Percentiles rank a stretch among this genome's conserved stretches.
Evolutionary conservation across 2,113 vertebrate genomes (phyloP).

Genomic region (Microcebus murinus): DNA sequence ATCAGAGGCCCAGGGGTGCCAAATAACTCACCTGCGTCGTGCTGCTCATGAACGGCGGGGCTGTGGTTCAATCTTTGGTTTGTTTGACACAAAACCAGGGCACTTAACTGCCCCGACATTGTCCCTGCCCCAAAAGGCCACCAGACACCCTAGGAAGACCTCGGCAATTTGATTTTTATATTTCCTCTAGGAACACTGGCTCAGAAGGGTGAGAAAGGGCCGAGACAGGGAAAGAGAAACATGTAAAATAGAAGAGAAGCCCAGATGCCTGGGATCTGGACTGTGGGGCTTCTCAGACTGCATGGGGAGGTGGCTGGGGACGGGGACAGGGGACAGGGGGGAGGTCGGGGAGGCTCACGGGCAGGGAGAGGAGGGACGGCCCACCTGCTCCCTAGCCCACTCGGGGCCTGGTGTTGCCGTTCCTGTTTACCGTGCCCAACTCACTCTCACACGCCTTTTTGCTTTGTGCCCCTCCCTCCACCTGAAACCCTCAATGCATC

Average conservation of each 20-base stretch:
- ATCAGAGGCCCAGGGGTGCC: fast-evolving
- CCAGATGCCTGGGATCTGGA: not conserved
- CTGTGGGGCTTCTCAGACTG: not conserved
- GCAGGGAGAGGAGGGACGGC: not conserved
- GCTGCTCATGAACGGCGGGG: not conserved
- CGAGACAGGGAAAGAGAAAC: not conserved
- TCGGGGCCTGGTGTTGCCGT: not conserved
- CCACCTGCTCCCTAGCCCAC: not conserved
- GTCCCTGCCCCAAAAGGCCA: not conserved
- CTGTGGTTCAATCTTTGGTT: not conserved
- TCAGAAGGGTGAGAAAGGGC: not conserved
- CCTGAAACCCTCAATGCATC: not conserved
- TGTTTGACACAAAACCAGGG: not conserved
- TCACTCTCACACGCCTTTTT: not conserved
- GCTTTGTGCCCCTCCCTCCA: not conserved
- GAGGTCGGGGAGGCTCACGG: not conserved
- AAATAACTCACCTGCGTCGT: fast-evolving
- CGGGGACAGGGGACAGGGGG: not conserved
- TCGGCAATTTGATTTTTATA: not conserved
- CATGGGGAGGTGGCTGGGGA: not conserved
- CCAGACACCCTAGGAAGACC: not conserved
- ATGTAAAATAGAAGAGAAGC: not conserved
- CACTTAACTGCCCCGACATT: not conserved
- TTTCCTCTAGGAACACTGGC: not conserved
- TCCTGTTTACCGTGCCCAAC: not conserved